Conservation (phyloP, 2,888 invertebrate genomes). For the Synergus itoensis region DNA sequence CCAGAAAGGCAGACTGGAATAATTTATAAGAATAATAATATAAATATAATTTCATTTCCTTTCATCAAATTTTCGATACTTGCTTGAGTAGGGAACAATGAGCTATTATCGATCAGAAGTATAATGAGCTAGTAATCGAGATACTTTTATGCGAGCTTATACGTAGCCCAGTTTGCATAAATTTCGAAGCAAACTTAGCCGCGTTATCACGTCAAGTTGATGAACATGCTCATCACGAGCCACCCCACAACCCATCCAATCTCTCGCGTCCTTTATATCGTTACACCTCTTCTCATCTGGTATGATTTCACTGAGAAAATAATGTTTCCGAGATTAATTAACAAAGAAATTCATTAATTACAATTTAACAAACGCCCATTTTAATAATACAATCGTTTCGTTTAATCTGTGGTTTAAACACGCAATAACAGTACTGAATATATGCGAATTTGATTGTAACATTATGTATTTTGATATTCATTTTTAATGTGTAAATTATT, state of each 20-base stretch:
- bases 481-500: not conserved
- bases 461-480: not conserved
- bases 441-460: not conserved
- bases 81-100: constrained; percentile 3
- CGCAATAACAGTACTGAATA: not conserved
- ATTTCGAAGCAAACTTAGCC: constrained; percentile 48
- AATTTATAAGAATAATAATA: too few relatives aligned
- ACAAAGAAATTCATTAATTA: not conserved
- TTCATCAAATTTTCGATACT: constrained; percentile 24
- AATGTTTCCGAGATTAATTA: not conserved
- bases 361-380: too few relatives aligned
- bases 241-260: not conserved
- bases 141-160: constrained; percentile 8
- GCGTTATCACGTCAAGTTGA: constrained; percentile 36
- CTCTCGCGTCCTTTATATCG: constrained; percentile 43
- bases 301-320: not conserved
- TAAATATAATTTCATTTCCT: not conserved
- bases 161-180: constrained; percentile 38
- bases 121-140: constrained; percentile 6
- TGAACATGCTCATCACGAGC: constrained; percentile 36
- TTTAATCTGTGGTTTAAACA: too few relatives aligned
- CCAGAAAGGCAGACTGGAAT: too few relatives aligned
- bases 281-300: constrained; percentile 32
- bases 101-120: constrained; percentile 7
- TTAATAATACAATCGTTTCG: too few relatives aligned